phyloP scores from a whole-genome alignment of 2,113 vertebrate genomes.

The Numida meleagris region DNA sequence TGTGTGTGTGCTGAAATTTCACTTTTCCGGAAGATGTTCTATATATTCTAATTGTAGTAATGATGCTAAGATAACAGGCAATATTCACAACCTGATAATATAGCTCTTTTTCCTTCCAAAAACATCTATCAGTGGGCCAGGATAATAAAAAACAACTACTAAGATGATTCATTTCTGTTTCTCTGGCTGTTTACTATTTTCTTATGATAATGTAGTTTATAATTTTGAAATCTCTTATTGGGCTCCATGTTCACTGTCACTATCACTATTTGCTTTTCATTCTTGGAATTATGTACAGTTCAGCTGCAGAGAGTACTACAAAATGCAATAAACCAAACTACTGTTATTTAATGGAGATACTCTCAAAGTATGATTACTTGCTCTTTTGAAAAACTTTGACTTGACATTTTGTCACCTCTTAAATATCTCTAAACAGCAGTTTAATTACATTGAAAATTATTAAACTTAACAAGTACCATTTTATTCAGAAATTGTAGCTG shows the following conservation, averaged over 20 bases:
- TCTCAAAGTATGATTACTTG: background rate
- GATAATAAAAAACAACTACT: background rate
- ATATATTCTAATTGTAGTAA: background rate
- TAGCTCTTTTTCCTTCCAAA: background rate
- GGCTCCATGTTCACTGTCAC: background rate
- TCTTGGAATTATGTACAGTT: background rate
- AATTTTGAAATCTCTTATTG: background rate
- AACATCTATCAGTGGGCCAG: background rate
- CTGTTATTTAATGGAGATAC: background rate
- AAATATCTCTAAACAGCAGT: background rate
- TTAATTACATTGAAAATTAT: background rate
- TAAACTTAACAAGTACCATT: background rate
- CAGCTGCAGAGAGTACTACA: background rate
- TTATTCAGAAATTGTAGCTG: background rate
- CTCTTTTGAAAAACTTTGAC: background rate
- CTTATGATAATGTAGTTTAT: background rate
- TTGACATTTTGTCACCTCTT: constrained; percentile 23
- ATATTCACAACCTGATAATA: background rate
- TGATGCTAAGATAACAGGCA: background rate
- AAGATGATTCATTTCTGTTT: background rate
- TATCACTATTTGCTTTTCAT: background rate
- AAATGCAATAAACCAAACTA: background rate
- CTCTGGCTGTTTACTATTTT: background rate
- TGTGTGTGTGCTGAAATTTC: background rate
- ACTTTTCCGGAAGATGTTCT: background rate